Base-by-base conservation (phyloP, 2,113 vertebrate genomes). In the Stercorarius parasiticus region DNA sequence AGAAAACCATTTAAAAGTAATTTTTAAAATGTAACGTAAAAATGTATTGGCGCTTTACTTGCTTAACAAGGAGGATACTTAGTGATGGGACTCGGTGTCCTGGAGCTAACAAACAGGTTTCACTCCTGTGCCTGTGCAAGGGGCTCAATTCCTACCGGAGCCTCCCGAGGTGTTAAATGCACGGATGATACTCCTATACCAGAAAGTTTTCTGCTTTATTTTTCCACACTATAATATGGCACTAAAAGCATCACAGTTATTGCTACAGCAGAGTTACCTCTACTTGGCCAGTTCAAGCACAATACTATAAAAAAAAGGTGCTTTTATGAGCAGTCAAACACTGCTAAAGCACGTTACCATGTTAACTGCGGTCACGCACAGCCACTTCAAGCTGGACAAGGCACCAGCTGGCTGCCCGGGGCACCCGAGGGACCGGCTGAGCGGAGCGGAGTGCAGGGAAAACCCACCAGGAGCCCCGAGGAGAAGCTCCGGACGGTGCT, bases 291-390 rank as follows among this genome's bases (percentile, higher is more conserved):
- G 15, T 10, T 62, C 30, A 45, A 67, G 30, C 21, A 34, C 13
- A 30, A 1, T 0, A 15, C 36, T 5, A 32, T 4, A 27, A 2
- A 66, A 66, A 43, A 21, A 8, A 11, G 8, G 2, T 17, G 27
- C 30, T 64, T 59, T 15, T 6, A 13, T 0, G 27, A 52, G 27
- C 45, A 27, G 22, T 5, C 15, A 27, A 55, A 38, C 58, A 3
- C 58, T 4, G 5, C 30, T 12, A 14, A 36, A 52, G 47, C 82
- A 8, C 59, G 10, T 12, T 2, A 5, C 40, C 3, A 8, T 20
- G 34, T 5, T 2, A 26, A 42, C 64, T 55, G 15, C 34, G 23
- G 52, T 66, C 52, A 3, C 56, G 9, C 56, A 5, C 17, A 18
- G 59, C 2, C 22, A 3, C 59, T 34, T 19, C 56, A 15, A 29